A percentile compares a stretch with the other conserved stretches of the same genome.
Evolutionary conservation across 2,888 invertebrate genomes (phyloP).

Genomic region (Parnassius mnemosyne): DNA sequence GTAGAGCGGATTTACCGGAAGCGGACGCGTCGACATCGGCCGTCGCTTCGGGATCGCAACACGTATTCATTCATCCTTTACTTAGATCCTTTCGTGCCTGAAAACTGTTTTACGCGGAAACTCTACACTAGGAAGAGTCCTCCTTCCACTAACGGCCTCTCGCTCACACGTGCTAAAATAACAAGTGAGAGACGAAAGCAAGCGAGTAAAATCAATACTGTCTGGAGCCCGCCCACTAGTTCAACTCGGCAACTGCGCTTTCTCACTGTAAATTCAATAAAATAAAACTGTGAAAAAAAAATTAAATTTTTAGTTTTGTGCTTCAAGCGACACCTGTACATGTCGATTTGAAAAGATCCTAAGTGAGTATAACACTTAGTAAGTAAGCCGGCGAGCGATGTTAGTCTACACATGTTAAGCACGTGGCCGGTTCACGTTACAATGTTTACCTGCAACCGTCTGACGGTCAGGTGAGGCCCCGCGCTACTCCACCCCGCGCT

Average conservation of each 20-base stretch:
- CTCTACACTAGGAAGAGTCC: conserved; percentile 69
- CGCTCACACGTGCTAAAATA: conserved; percentile 48
- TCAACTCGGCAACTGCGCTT: conserved; percentile 76
- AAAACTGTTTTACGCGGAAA: conserved; percentile 67
- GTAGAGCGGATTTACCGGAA: conserved; percentile 78
- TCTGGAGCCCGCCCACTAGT: conserved; percentile 76
- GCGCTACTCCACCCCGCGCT: conserved; percentile 40
- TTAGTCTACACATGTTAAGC: conserved; percentile 59
- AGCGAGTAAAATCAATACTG: conserved; percentile 76
- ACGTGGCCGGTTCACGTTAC: conserved; percentile 76
- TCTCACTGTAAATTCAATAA: conserved; percentile 76
- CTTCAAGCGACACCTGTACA: conserved; percentile 37
- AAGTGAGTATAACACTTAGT: background rate
- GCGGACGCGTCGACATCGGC: conserved; percentile 76
- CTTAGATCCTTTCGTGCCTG: conserved; percentile 61
- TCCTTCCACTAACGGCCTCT: conserved; percentile 55
- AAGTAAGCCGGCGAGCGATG: background rate
- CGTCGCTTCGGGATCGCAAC: conserved; percentile 78
- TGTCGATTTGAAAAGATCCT: conserved; percentile 1
- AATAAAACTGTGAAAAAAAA: conserved; percentile 75
- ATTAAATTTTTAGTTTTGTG: conserved; percentile 63
- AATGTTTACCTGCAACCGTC: conserved; percentile 75
- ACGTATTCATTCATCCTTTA: conserved; percentile 78
- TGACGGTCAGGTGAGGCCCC: conserved; percentile 71
- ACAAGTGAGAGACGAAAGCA: conserved; percentile 54